Base-by-base conservation (phyloP, 2,113 vertebrate species). In the Vulpes vulpes region DNA sequence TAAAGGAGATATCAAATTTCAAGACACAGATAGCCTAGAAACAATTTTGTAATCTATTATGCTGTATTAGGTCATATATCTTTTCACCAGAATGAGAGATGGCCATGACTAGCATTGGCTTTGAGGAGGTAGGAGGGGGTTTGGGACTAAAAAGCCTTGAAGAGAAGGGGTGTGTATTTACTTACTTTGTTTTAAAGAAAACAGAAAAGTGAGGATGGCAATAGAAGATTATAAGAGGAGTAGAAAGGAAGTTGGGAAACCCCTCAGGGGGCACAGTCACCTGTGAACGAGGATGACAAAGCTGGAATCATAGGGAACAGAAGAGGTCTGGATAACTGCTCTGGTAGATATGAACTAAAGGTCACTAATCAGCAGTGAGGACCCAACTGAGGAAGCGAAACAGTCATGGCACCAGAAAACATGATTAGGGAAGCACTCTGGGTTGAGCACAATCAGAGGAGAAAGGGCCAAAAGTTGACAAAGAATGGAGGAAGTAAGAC, bases 161-260 rank as follows among this genome's bases (percentile, higher is more conserved):
- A 25, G 6, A 62, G 81, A 79, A 83, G 78, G 38, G 1, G 20
- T 49, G 12, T 14, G n/a, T 60, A 6, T 43, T 62, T 62, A 11
- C 19, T 27, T 71, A 51, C 49, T 88, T 88, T 38, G 32, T 79
- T 85, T 51, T 53, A 14, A 92, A 88, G 25, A 74, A 73, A 89
- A 71, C 9, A 87, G 69, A 76, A 69, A 86, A 67, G 35, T 60
- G 5, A 51, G 22, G 62, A 38, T 76, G 51, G 30, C 35, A 76
- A 74, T 51, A 80, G 95, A 62, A 95, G 71, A 86, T 81, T 65
- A 90, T 78, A 64, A 92, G 76, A 60, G 35, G 38, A 88, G 5
- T 32, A 71, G 53, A 89, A 83, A 96, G 32, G 25, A 97, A 80
- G n/a, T 27, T 57, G 64, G 59, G 32, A 90, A 73, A 53, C 19